Evolutionary conservation across 2,888 invertebrate species (phyloP).

Genomic region (Galeopsomyia nigrocyanea): DNA sequence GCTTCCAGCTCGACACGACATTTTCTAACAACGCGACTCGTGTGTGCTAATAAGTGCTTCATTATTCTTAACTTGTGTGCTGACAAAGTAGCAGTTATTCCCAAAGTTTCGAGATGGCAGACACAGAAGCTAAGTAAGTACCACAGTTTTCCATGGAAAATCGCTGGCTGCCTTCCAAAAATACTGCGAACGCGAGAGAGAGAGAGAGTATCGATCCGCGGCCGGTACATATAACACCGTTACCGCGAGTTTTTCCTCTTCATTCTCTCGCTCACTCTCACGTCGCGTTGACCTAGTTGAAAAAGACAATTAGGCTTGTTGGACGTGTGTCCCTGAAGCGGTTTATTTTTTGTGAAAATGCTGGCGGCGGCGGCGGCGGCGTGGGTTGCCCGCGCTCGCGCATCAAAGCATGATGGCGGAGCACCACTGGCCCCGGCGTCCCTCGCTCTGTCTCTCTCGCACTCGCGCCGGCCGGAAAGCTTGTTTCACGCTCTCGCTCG

Average conservation of each 20-base stretch:
- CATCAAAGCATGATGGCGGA: not conserved
- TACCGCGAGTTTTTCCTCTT: too few species aligned
- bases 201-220: constrained; percentile 45
- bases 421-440: not conserved
- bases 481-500: too few species aligned
- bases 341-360: too few species aligned
- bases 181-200: constrained; percentile 18
- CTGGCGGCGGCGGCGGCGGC: too few species aligned
- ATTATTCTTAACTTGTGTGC: not conserved
- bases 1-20: constrained; percentile 53
- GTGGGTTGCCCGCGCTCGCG: not conserved
- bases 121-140: constrained; percentile 58
- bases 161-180: not conserved
- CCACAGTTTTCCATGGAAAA: not conserved
- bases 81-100: not conserved
- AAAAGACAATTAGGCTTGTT: not conserved
- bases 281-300: constrained; percentile 21
- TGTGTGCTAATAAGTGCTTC: constrained; percentile 54
- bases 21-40: too few species aligned
- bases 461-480: not conserved
- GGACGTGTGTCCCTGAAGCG: too few species aligned
- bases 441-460: not conserved
- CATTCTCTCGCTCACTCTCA: constrained; percentile 31
- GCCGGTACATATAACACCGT: constrained; percentile 53
- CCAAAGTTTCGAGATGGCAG: constrained; percentile 54